phyloP scores from a whole-genome alignment of 2,888 invertebrate species.

The Spodoptera exigua region DNA sequence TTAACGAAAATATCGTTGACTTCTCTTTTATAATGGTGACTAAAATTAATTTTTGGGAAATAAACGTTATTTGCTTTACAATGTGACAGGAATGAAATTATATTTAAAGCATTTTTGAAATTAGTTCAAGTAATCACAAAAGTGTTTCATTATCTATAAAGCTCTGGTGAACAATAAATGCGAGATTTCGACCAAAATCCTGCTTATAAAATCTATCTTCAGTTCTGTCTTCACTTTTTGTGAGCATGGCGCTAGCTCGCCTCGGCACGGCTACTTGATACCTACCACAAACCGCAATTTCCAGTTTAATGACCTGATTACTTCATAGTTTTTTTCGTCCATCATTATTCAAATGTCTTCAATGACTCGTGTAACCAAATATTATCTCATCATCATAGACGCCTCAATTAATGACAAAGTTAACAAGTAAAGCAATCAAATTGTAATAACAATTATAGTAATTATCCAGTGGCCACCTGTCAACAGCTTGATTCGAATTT shows the following conservation, averaged over 20 bases:
- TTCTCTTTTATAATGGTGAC: no score
- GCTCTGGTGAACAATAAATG: no score
- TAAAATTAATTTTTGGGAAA: no score
- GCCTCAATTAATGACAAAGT: constrained; percentile 40
- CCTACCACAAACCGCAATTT: constrained; percentile 8
- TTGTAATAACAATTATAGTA: constrained; percentile 40
- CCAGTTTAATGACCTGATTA: constrained; percentile 23
- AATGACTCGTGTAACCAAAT: constrained; percentile 31
- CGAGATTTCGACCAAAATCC: no score
- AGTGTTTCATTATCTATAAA: no score
- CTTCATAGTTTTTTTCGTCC: constrained; percentile 23
- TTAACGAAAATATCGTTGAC: no score
- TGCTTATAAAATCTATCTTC: no score
- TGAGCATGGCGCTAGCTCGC: constrained; percentile 5
- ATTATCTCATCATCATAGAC: constrained; percentile 47
- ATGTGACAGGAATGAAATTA: no score
- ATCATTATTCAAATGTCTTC: constrained; percentile 33
- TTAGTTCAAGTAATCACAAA: no score
- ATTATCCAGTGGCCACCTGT: constrained; percentile 45
- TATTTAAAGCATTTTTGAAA: no score
- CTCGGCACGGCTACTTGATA: constrained; percentile 1
- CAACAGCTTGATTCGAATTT: constrained; percentile 69
- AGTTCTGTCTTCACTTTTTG: background rate
- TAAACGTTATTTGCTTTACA: no score
- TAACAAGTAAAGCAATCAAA: constrained; percentile 47